These are phyloP conservation scores for Monomorium pharaonis DNA, from an alignment of 1,140 invertebrate species.

Conservation along the genomic window DNA sequence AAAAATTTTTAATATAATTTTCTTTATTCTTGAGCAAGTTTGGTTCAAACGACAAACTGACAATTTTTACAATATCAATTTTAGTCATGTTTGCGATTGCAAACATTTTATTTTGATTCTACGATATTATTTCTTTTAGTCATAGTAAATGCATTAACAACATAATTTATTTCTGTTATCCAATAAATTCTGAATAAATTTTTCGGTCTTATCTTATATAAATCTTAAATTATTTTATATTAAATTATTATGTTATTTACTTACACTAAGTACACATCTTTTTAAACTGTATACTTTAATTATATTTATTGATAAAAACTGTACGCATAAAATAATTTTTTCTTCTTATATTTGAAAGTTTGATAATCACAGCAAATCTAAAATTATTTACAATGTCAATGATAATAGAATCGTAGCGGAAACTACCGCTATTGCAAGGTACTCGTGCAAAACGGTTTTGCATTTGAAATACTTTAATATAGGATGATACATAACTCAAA, in stretches of 20 bases:
- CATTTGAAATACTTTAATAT: constrained; percentile 81
- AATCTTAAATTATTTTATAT: not conserved
- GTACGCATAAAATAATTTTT: not conserved
- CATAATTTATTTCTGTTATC: not conserved
- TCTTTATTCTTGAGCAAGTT: not conserved
- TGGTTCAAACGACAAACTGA: not conserved
- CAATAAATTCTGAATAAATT: not conserved
- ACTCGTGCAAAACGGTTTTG: constrained; percentile 77
- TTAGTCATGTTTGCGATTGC: not conserved
- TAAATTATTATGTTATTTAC: not conserved
- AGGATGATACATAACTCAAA: constrained; percentile 83
- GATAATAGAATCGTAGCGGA: constrained; percentile 21
- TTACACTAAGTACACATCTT: not conserved
- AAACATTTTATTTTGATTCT: not conserved
- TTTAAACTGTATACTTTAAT: not conserved
- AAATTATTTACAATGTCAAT: not conserved
- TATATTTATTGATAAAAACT: too few relatives aligned
- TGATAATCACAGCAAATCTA: not conserved
- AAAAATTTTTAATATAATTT: not conserved
- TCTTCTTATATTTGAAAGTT: not conserved
- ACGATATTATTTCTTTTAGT: not conserved
- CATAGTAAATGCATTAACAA: not conserved
- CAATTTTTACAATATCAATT: not conserved
- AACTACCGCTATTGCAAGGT: constrained; percentile 17
- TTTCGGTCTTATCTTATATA: not conserved